phyloP scores from a whole-genome alignment of 2,113 vertebrate species.

The Symphodus melops region DNA sequence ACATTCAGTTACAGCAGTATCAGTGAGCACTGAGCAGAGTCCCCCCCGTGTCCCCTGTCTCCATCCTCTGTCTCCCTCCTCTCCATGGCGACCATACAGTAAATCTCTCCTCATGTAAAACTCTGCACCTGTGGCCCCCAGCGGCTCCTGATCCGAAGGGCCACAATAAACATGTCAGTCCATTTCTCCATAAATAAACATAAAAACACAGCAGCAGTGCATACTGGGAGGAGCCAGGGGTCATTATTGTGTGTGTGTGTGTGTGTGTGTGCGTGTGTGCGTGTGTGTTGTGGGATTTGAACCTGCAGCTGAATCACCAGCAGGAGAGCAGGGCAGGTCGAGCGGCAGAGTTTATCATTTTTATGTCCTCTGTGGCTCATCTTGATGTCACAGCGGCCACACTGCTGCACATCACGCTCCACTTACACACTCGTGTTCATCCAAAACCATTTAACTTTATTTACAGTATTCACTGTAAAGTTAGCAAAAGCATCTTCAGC shows the following conservation, averaged over 20 bases:
- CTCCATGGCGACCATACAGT: conserved; percentile 48
- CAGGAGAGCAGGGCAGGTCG: conserved; percentile 1
- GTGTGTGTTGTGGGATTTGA: conserved; percentile 25
- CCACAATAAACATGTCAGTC: conserved; percentile 81
- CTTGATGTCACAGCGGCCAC: background rate
- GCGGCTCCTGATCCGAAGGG: conserved; percentile 59
- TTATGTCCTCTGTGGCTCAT: conserved; percentile 28
- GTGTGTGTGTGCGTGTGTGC: too few species aligned
- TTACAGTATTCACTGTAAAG: background rate
- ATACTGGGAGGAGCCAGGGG: conserved; percentile 58
- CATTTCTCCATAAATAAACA: conserved; percentile 76
- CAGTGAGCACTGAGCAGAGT: background rate
- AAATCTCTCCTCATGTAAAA: conserved; percentile 81
- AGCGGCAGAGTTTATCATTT: conserved; percentile 59
- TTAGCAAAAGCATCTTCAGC: too few species aligned
- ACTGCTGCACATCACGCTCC: background rate
- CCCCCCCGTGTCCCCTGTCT: background rate
- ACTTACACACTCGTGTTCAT: background rate
- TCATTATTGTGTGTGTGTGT: conserved; percentile 32
- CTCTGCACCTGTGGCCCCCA: conserved; percentile 79
- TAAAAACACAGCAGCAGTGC: conserved; percentile 55
- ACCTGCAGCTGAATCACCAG: conserved; percentile 33
- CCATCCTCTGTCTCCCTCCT: background rate
- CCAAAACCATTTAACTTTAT: background rate
- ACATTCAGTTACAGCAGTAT: background rate